Conservation (phyloP, 2,888 invertebrate genomes). For the Laothoe populi region DNA sequence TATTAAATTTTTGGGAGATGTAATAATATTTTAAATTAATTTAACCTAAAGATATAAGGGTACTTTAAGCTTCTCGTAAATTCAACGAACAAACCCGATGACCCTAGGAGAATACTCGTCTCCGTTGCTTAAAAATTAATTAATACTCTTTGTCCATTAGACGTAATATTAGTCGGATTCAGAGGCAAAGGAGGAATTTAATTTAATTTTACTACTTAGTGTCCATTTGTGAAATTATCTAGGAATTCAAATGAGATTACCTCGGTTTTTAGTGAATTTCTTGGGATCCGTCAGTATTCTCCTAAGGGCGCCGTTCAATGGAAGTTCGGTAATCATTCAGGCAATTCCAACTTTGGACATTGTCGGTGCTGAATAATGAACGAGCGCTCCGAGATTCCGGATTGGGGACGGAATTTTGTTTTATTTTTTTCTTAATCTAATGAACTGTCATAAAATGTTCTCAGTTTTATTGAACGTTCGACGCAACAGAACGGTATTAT, state of each 20-base stretch:
- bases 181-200: neutral
- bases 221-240: conserved; percentile 3
- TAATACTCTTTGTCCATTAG: conserved; percentile 17
- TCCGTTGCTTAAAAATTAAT: conserved; percentile 10
- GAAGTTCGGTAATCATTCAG: conserved; percentile 39
- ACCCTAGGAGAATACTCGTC: neutral
- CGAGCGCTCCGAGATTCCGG: conserved; percentile 27
- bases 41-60: conserved; percentile 1
- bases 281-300: conserved; percentile 29
- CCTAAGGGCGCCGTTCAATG: conserved; percentile 37
- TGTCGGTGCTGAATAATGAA: conserved; percentile 39
- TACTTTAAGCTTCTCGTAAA: conserved; percentile 9
- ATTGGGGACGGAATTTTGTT: conserved; percentile 30
- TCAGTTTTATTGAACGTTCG: conserved; percentile 10
- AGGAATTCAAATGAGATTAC: conserved; percentile 34
- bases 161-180: neutral
- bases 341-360: conserved; percentile 39
- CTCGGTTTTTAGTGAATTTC: conserved; percentile 28
- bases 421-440: conserved; percentile 26
- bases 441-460: conserved; percentile 23
- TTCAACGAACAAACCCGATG: conserved; percentile 3
- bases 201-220: conserved; percentile 16
- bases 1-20: conserved; percentile 6
- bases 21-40: conserved; percentile 15
- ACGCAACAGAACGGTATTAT: conserved; percentile 4